A percentile compares a stretch with the other conserved stretches of the same genome.
These are phyloP conservation scores for Dendrocopos noguchii DNA, from an alignment of 2,113 vertebrate species.

Conservation along the genomic window DNA sequence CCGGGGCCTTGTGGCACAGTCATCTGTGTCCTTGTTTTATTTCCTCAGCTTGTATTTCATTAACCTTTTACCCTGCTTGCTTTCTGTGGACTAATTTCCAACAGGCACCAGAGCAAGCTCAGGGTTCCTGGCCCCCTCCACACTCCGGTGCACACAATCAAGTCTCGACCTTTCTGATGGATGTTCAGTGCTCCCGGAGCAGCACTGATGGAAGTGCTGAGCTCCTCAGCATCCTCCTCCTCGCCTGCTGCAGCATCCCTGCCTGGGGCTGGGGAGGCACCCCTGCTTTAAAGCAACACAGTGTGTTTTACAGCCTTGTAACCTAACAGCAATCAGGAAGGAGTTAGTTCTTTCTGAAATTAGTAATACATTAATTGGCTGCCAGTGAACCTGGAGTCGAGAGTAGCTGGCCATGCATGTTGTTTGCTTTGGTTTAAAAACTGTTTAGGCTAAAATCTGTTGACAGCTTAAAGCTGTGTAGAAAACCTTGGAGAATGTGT, in stretches of 20 bases:
- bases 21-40: background rate
- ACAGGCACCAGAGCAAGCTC: fast-evolving
- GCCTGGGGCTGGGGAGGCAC: fast-evolving
- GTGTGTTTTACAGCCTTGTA: background rate
- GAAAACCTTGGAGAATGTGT: background rate
- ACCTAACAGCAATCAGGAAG: fast-evolving
- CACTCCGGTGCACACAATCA: fast-evolving
- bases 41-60: constrained; percentile 36
- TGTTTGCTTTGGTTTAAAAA: background rate
- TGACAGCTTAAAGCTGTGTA: background rate
- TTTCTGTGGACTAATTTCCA: background rate
- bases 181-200: fast-evolving
- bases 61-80: constrained; percentile 4
- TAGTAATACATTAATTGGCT: background rate
- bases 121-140: background rate
- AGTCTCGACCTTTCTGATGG: fast-evolving
- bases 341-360: background rate
- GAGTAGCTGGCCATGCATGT: fast-evolving
- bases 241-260: background rate
- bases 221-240: background rate
- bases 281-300: background rate
- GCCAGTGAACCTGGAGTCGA: background rate
- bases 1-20: background rate
- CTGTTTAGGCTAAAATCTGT: background rate
- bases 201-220: background rate